These are phyloP conservation scores for Dinomys branickii DNA, from an alignment of 2,113 vertebrate genomes.

Conservation along the genomic window DNA sequence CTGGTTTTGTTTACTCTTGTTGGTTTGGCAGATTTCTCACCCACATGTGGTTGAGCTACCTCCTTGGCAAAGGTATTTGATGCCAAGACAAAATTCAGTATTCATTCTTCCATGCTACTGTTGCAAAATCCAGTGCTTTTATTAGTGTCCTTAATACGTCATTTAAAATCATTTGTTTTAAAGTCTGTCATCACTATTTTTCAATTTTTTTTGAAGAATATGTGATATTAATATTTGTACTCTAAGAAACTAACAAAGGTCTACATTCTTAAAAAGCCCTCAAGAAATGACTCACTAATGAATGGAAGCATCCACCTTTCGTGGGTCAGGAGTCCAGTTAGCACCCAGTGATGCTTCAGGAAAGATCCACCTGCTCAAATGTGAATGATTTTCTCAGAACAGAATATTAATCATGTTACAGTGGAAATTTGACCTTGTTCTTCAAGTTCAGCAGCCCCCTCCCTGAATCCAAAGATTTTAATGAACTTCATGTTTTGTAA, in stretches of 20 bases:
- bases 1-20: neutral
- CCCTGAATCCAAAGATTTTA: neutral
- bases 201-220: neutral
- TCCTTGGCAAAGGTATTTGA: neutral
- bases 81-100: neutral
- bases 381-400: neutral
- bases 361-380: neutral
- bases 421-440: neutral
- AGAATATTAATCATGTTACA: neutral
- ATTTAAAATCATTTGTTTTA: slow-evolving; percentile 24
- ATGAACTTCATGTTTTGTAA: neutral
- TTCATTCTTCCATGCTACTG: neutral
- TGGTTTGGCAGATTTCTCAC: neutral
- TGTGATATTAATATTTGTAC: neutral
- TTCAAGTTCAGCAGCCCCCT: neutral
- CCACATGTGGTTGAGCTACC: neutral
- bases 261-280: neutral
- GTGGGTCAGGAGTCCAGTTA: neutral
- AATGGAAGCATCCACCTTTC: neutral
- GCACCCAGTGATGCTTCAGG: neutral
- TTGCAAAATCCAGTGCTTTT: neutral
- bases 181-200: neutral
- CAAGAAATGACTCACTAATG: neutral
- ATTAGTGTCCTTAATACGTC: neutral
- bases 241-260: neutral